Percentiles rank a stretch among this genome's conserved stretches.
phyloP scores from a whole-genome alignment of 1,140 invertebrate species.

The Spodoptera frugiperda region DNA sequence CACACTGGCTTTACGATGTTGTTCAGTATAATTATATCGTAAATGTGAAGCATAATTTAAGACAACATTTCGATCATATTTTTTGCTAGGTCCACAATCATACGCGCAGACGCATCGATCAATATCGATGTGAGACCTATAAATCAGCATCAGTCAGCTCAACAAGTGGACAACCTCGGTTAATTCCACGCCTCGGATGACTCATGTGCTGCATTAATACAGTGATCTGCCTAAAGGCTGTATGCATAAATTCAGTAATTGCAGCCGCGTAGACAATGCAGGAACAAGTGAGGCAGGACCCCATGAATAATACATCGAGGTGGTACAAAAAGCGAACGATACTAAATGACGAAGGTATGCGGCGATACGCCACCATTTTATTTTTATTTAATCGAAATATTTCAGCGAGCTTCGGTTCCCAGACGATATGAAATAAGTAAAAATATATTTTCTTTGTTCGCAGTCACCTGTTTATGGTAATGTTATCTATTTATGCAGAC shows the following conservation, averaged over 20 bases:
- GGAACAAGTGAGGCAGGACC: constrained; percentile 70
- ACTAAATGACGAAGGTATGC: constrained; percentile 60
- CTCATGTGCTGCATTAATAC: constrained; percentile 71
- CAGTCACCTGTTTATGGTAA: constrained; percentile 48
- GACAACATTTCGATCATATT: constrained; percentile 31
- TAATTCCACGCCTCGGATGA: constrained; percentile 66
- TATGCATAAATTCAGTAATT: constrained; percentile 81
- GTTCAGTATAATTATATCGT: constrained; percentile 14
- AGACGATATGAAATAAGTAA: constrained; percentile 64
- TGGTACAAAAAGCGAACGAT: constrained; percentile 62
- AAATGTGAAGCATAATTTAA: constrained; percentile 42
- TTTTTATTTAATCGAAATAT: constrained; percentile 63
- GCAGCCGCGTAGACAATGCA: constrained; percentile 79
- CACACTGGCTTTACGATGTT: constrained; percentile 21
- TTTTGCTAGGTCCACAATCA: constrained; percentile 52
- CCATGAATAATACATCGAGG: constrained; percentile 77
- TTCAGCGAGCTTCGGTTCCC: constrained; percentile 62
- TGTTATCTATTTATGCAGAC: constrained; percentile 46
- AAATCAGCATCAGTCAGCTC: constrained; percentile 77
- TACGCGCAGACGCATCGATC: constrained; percentile 74
- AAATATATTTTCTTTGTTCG: constrained; percentile 64
- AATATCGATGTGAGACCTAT: constrained; percentile 73
- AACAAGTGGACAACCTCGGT: constrained; percentile 78
- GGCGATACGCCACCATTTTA: constrained; percentile 67
- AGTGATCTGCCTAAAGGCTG: constrained; percentile 78